These are phyloP conservation scores for Chalcosyrphus nemorum DNA, from an alignment of 2,888 invertebrate genomes.

Conservation along the genomic window DNA sequence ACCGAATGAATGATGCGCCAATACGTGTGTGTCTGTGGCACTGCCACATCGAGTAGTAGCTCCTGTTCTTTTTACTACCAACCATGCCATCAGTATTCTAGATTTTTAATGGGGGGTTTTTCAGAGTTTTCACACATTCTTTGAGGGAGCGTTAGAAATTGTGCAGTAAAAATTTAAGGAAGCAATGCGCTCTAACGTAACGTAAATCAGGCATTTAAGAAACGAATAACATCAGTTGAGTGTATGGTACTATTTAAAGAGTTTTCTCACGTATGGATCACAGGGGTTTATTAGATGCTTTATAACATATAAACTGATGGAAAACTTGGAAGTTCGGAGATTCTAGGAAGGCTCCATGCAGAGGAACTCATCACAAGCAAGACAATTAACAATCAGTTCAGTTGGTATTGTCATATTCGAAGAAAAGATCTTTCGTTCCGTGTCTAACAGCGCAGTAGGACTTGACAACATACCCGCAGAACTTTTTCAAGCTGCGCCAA, in stretches of 20 bases:
- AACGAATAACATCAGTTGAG: neutral
- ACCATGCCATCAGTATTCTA: too few species aligned
- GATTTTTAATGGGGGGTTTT: constrained; percentile 3
- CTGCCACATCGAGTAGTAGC: neutral
- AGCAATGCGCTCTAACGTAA: neutral
- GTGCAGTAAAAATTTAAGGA: constrained; percentile 16
- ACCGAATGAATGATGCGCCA: constrained; percentile 33
- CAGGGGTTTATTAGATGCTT: neutral
- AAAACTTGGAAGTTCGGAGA: too few species aligned
- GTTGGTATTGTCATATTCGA: too few species aligned
- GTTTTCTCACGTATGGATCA: neutral
- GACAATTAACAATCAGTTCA: too few species aligned
- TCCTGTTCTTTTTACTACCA: neutral
- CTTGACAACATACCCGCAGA: too few species aligned
- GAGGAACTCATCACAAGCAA: too few species aligned
- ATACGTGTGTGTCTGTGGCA: constrained; percentile 21
- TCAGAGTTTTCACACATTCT: constrained; percentile 10
- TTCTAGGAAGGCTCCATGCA: too few species aligned
- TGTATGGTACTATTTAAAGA: neutral
- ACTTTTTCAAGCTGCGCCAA: too few species aligned
- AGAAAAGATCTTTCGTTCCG: too few species aligned
- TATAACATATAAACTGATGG: too few species aligned
- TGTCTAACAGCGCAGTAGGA: too few species aligned
- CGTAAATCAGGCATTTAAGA: constrained; percentile 5
- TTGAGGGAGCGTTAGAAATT: neutral